These are phyloP conservation scores for Bufotes viridis DNA, from an alignment of 2,797 vertebrate genomes.

Conservation along the genomic window DNA sequence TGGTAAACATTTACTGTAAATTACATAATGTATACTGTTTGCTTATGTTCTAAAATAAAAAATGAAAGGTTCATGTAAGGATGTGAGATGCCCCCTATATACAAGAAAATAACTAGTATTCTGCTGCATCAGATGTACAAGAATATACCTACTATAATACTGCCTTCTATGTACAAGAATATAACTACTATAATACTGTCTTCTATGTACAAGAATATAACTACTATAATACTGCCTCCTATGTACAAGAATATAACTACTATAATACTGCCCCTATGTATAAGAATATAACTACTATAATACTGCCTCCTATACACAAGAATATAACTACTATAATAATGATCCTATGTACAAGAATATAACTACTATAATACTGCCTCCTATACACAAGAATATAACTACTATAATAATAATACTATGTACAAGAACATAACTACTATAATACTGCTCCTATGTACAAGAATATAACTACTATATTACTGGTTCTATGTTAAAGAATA, in stretches of 20 bases:
- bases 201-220: not conserved
- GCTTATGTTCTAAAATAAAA: not conserved
- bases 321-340: not conserved
- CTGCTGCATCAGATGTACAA: no score
- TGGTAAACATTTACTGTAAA: not conserved
- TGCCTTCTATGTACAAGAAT: no score
- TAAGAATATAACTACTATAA: not conserved
- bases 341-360: not conserved
- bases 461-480: no score
- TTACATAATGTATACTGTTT: not conserved
- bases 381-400: not conserved
- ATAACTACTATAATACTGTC: not conserved
- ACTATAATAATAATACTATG: not conserved
- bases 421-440: constrained; percentile 12
- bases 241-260: constrained; percentile 6
- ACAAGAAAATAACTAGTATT: no score
- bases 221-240: not conserved
- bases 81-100: not conserved
- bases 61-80: not conserved
- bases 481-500: not conserved
- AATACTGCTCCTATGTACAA: not conserved
- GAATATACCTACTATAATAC: no score
- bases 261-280: not conserved
- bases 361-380: not conserved
- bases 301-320: not conserved